Evolutionary conservation across 2,888 invertebrate genomes (phyloP).

Genomic region (Drosophila seclusa): DNA sequence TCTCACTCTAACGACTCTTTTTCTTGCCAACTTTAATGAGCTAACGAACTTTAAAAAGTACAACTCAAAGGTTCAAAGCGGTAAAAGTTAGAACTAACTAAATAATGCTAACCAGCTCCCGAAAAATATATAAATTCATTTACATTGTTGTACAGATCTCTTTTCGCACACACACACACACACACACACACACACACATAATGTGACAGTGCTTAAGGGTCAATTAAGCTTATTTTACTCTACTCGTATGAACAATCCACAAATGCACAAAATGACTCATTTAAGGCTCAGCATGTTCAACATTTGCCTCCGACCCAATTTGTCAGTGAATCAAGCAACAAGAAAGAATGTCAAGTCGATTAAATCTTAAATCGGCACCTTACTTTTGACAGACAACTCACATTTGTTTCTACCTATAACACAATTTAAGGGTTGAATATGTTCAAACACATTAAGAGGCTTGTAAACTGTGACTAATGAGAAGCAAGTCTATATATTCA

Average conservation of each 20-base stretch:
- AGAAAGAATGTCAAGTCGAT: background rate
- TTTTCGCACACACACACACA: background rate
- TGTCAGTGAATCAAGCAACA: background rate
- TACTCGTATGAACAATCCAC: background rate
- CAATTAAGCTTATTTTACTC: background rate
- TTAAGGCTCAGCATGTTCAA: too few species aligned
- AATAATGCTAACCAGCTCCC: background rate
- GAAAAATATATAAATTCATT: background rate
- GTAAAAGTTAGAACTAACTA: background rate
- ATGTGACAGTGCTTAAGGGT: background rate
- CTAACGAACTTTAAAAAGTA: constrained; percentile 6
- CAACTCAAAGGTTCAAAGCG: background rate
- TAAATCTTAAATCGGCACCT: background rate
- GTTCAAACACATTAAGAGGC: background rate
- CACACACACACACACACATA: background rate
- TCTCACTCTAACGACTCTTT: constrained; percentile 30
- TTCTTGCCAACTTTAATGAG: constrained; percentile 31
- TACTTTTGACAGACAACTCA: background rate
- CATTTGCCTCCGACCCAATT: too few species aligned
- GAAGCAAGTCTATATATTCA: background rate
- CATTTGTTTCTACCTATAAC: too few species aligned
- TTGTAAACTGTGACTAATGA: background rate
- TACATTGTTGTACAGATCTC: background rate
- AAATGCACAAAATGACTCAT: background rate
- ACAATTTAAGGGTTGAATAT: background rate